Evolutionary conservation across 2,113 vertebrate species (phyloP).

Genomic region (Trematomus loennbergii): DNA sequence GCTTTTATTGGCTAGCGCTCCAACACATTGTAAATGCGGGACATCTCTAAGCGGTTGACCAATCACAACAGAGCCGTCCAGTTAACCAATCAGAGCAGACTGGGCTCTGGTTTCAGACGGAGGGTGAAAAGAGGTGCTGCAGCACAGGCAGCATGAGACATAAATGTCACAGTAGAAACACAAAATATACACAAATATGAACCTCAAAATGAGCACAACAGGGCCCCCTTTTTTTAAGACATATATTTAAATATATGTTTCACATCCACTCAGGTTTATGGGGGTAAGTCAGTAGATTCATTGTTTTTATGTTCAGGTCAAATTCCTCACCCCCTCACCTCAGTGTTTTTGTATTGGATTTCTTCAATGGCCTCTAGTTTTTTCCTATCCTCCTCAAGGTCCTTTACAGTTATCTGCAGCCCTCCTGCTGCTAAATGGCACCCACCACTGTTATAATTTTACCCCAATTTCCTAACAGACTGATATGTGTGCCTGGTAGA

Average conservation of each 20-base stretch:
- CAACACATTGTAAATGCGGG: too few relatives aligned
- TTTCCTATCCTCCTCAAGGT: constrained; percentile 1
- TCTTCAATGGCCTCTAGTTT: background rate
- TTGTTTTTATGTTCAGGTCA: background rate
- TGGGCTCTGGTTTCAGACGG: too few relatives aligned
- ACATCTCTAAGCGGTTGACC: too few relatives aligned
- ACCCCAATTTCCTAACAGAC: background rate
- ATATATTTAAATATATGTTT: background rate
- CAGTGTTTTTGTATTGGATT: background rate
- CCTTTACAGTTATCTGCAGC: background rate
- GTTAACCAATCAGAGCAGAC: too few relatives aligned
- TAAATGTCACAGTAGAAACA: too few relatives aligned
- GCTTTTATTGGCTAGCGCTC: too few relatives aligned
- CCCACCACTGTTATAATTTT: background rate
- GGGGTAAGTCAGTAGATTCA: background rate
- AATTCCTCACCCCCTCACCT: background rate
- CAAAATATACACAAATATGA: too few relatives aligned
- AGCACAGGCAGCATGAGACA: too few relatives aligned
- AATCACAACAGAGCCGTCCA: too few relatives aligned
- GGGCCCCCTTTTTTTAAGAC: too few relatives aligned
- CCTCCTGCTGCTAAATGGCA: background rate
- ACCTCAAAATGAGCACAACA: too few relatives aligned
- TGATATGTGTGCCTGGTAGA: background rate
- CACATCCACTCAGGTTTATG: background rate
- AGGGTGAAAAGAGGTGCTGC: too few relatives aligned